Evolutionary conservation across 2,888 invertebrate species (phyloP).

Genomic region (Oegoconia quadripuncta): DNA sequence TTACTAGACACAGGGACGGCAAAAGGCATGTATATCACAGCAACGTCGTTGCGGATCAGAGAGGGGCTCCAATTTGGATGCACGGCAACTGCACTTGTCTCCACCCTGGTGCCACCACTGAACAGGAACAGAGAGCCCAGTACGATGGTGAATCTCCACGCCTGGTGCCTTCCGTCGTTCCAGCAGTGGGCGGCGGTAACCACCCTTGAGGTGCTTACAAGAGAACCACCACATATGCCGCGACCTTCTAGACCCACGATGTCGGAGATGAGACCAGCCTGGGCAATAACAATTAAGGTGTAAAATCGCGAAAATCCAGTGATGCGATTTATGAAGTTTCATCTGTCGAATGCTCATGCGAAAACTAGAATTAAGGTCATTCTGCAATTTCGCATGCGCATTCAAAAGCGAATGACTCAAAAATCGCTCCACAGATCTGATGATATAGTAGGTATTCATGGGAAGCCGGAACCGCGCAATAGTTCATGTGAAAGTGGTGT

Average conservation of each 20-base stretch:
- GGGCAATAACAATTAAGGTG: too few species aligned
- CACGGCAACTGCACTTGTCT: conserved; percentile 11
- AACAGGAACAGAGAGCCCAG: conserved; percentile 27
- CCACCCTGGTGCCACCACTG: conserved; percentile 16
- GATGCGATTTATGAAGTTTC: not conserved
- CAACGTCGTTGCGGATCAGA: conserved; percentile 42
- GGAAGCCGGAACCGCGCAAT: too few species aligned
- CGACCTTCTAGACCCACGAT: not conserved
- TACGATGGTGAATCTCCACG: conserved; percentile 28
- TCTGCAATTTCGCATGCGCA: too few species aligned
- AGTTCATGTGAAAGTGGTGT: too few species aligned
- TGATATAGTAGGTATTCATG: too few species aligned
- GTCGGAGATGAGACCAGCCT: not conserved
- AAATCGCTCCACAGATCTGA: too few species aligned
- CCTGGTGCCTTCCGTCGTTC: conserved; percentile 29
- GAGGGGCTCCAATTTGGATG: conserved; percentile 42
- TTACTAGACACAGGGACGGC: conserved; percentile 33
- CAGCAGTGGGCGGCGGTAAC: conserved; percentile 37
- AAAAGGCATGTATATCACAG: conserved; percentile 35
- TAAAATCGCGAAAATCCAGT: too few species aligned
- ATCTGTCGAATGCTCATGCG: not conserved
- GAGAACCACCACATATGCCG: not conserved
- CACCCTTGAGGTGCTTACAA: conserved; percentile 6
- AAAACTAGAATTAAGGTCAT: not conserved
- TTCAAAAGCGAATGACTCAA: too few species aligned